Percentiles rank a stretch among this genome's conserved stretches.
Evolutionary conservation across 2,888 invertebrate genomes (phyloP).

Genomic region (Linnaemya tessellans): DNA sequence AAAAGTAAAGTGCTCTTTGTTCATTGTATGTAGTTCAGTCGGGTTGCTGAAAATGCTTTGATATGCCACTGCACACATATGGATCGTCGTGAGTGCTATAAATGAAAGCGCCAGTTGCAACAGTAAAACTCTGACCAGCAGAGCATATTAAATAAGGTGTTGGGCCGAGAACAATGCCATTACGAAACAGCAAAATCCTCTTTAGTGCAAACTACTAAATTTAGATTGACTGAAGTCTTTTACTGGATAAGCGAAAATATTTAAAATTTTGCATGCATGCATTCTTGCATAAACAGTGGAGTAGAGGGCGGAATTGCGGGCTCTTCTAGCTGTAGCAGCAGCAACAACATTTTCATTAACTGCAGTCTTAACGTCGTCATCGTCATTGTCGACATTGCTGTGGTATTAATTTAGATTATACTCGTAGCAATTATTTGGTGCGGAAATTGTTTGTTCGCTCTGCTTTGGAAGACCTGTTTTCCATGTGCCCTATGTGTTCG

Average conservation of each 20-base stretch:
- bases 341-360: constrained; percentile 1
- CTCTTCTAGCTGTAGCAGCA: background rate
- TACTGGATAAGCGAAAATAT: background rate
- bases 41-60: too few relatives aligned
- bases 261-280: constrained; percentile 2
- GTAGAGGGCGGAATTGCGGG: background rate
- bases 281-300: background rate
- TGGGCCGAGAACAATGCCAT: too few relatives aligned
- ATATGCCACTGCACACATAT: too few relatives aligned
- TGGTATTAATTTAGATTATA: constrained; percentile 69
- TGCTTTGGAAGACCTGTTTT: constrained; percentile 46
- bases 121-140: too few relatives aligned
- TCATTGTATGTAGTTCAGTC: too few relatives aligned
- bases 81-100: too few relatives aligned
- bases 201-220: background rate
- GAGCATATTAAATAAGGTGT: too few relatives aligned
- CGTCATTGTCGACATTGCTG: constrained; percentile 26
- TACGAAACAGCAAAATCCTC: too few relatives aligned
- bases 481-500: constrained; percentile 15
- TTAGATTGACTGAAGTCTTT: background rate
- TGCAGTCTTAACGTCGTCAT: background rate
- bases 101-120: too few relatives aligned
- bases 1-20: too few relatives aligned
- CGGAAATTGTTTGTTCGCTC: constrained; percentile 65
- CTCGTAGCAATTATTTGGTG: constrained; percentile 59